Evolutionary conservation across 2,113 vertebrate species (phyloP).

Genomic region (Silurus glanis): DNA sequence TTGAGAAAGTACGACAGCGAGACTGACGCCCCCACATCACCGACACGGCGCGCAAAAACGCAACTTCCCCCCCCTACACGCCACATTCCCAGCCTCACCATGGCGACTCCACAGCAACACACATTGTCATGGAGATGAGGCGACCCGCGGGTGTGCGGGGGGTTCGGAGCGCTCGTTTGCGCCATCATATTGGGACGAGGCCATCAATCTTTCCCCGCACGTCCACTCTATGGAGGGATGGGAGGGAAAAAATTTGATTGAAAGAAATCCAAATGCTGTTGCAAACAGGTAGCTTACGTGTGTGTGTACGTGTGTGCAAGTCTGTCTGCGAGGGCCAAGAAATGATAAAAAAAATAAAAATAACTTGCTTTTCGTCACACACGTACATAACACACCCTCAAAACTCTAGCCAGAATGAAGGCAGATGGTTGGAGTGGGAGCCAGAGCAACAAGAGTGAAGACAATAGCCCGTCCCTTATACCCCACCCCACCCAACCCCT

Average conservation of each 20-base stretch:
- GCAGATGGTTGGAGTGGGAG: constrained; percentile 75
- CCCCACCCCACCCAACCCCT: constrained; percentile 2
- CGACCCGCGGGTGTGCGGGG: constrained; percentile 59
- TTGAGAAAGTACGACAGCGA: constrained; percentile 42
- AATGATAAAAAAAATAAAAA: too few species aligned
- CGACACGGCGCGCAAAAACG: constrained; percentile 59
- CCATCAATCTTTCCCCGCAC: constrained; percentile 45
- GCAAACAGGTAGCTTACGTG: not conserved
- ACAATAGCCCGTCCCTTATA: not conserved
- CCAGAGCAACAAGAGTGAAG: constrained; percentile 59
- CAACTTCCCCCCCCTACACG: constrained; percentile 54
- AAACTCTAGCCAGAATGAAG: constrained; percentile 46
- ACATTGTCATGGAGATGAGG: constrained; percentile 90
- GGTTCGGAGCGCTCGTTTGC: constrained; percentile 50
- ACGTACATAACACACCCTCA: constrained; percentile 54
- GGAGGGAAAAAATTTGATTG: constrained; percentile 2
- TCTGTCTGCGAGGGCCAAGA: too few species aligned
- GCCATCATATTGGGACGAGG: constrained; percentile 46
- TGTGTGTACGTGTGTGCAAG: not conserved
- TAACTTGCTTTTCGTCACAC: not conserved
- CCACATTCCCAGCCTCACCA: constrained; percentile 81
- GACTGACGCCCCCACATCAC: constrained; percentile 58
- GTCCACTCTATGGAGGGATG: not conserved
- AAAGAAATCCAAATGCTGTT: not conserved
- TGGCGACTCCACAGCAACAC: constrained; percentile 80